Evolutionary conservation across 2,797 vertebrate species (phyloP).

Genomic region (Leuciscus waleckii): DNA sequence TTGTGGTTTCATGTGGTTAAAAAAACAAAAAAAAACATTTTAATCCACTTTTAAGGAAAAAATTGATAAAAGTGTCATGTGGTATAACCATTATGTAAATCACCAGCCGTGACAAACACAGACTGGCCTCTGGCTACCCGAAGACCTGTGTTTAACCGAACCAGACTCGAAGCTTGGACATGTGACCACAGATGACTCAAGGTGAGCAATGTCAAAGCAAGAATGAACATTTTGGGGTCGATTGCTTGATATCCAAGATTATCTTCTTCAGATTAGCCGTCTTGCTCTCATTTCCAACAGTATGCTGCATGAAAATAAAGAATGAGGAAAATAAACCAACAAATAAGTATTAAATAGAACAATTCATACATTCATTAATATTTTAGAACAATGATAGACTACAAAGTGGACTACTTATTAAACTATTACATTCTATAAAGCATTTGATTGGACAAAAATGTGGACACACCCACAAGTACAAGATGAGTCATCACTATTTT

Average conservation of each 20-base stretch:
- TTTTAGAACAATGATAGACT: constrained; percentile 6
- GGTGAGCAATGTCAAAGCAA: constrained; percentile 53
- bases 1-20: not conserved
- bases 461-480: not conserved
- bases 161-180: constrained; percentile 62
- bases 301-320: not conserved
- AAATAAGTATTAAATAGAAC: not conserved
- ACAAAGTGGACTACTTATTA: not conserved
- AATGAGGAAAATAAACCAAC: not conserved
- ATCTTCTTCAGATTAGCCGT: constrained; percentile 4
- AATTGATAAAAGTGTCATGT: not conserved
- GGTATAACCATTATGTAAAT: not conserved
- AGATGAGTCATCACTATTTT: not conserved
- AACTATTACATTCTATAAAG: not conserved
- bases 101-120: constrained; percentile 68
- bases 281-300: constrained; percentile 34
- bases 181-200: constrained; percentile 25
- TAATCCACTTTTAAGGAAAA: not conserved
- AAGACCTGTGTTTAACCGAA: constrained; percentile 71
- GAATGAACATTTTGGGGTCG: not conserved
- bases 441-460: not conserved
- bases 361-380: not conserved
- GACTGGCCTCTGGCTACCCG: constrained; percentile 71
- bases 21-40: not conserved
- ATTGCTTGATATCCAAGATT: constrained; percentile 18